These are phyloP conservation scores for Alviniconcha marisindica DNA, from an alignment of 1,140 invertebrate species.

Conservation along the genomic window DNA sequence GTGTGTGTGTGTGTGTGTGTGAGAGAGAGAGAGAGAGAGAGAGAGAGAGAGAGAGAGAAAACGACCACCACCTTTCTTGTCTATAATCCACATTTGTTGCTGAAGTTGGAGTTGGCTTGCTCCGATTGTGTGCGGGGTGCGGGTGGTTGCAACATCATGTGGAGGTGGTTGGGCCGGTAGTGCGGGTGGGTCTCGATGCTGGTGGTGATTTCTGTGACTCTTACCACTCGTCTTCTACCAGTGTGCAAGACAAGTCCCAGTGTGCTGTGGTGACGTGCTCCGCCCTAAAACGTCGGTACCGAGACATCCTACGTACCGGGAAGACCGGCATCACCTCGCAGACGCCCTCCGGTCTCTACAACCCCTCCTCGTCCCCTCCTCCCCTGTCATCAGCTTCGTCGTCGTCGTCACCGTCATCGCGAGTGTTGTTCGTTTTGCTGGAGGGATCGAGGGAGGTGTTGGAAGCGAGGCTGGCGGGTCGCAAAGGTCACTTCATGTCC, in stretches of 20 bases:
- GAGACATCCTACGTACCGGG: slow-evolving; percentile 52
- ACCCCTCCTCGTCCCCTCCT: background rate
- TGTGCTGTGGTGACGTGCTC: slow-evolving; percentile 64
- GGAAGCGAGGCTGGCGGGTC: slow-evolving; percentile 37
- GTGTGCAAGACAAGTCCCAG: slow-evolving; percentile 34
- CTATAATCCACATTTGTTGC: too few species aligned
- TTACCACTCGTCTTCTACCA: background rate
- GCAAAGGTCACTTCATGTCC: slow-evolving; percentile 65
- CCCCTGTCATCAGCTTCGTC: background rate
- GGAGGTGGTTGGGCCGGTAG: too few species aligned
- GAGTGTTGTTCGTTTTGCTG: slow-evolving; percentile 54
- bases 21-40: background rate
- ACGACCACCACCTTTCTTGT: too few species aligned
- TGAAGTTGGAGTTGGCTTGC: too few species aligned
- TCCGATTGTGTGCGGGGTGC: too few species aligned
- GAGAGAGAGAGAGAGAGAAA: background rate
- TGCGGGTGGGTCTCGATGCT: too few species aligned
- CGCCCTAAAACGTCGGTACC: slow-evolving; percentile 58
- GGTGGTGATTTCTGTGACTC: too few species aligned
- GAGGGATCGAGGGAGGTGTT: slow-evolving; percentile 51
- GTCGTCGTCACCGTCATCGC: background rate
- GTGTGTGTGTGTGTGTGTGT: background rate
- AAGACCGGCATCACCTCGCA: background rate
- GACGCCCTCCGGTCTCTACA: background rate
- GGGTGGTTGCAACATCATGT: too few species aligned